Base-by-base conservation (phyloP, 2,888 invertebrate species). In the Cybosia mesomella region DNA sequence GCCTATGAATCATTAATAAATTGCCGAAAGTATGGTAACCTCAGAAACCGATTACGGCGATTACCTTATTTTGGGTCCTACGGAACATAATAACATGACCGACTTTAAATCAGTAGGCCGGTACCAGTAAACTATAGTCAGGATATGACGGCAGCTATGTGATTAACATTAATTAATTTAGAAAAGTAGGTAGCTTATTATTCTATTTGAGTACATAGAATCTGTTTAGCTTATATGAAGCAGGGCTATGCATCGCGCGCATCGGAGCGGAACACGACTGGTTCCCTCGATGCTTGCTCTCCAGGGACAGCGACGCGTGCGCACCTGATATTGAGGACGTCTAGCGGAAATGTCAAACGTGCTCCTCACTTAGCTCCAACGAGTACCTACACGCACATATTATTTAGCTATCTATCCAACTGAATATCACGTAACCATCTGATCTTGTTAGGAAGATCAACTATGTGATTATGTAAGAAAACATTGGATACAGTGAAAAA, bases 211-310 rank as follows among this genome's bases (percentile, higher is more conserved):
- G 71, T 73, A 59, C 55, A 36, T 43, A 53, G 68, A 74, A 77
- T 70, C 66, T 75, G 76, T 71, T 75, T 72, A 74, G 66, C 66
- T 76, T 77, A 80, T 75, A 85, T 84, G 87, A 89, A 89, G 84
- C 86, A 87, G 89, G 90, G 86, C 87, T 87, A 88, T 88, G 90
- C 89, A 87, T 80, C 76, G 85, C 81, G 82, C 71, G 90, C 90
- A 83, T 77, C 93, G 83, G 87, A 85, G 91, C 91, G 93, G 89
- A 91, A 92, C 93, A 82, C 82, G 89, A 92, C 94, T 89, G 92
- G 94, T 93, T 94, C 92, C 90, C 89, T 82, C 63, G 83, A 74
- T 79, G 78, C 70, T 61, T 58, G 77, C 72, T 81, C 86, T 72
- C 87, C 89, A 89, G 92, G 90, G 90, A 89, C 89, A 80, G 68